Percentiles rank a stretch among this genome's conserved stretches.
These are phyloP conservation scores for Anomalospiza imberbis DNA, from an alignment of 2,797 vertebrate species.

Conservation along the genomic window DNA sequence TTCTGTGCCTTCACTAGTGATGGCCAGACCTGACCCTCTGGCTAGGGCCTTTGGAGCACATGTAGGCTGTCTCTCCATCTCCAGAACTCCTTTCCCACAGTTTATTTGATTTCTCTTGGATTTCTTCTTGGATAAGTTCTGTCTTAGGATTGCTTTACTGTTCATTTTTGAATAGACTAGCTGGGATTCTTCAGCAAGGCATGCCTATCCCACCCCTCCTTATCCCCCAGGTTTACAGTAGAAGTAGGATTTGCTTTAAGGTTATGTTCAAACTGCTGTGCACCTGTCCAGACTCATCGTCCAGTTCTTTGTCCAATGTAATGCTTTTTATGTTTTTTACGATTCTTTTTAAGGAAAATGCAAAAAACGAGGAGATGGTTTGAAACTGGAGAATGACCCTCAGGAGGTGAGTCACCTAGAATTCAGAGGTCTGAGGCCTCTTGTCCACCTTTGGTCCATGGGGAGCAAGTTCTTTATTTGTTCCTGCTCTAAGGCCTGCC, in stretches of 20 bases:
- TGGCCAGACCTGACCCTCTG: neutral
- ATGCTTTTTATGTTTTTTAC: neutral
- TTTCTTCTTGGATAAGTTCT: neutral
- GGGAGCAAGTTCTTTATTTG: neutral
- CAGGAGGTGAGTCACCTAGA: slow-evolving; percentile 86
- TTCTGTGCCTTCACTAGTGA: neutral
- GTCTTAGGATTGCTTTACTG: neutral
- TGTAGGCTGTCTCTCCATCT: neutral
- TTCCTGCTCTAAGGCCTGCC: neutral
- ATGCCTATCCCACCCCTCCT: neutral
- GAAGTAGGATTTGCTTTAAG: neutral
- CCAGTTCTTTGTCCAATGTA: neutral
- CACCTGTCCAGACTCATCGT: neutral
- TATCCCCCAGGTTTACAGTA: neutral
- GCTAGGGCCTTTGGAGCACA: neutral
- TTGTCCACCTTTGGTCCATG: neutral
- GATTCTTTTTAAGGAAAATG: slow-evolving; percentile 84
- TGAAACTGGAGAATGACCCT: slow-evolving; percentile 96
- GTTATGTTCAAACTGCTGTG: neutral
- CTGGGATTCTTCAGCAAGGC: neutral
- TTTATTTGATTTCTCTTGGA: neutral
- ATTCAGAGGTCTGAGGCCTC: neutral
- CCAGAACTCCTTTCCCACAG: neutral
- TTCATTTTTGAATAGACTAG: neutral
- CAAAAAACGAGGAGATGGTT: slow-evolving; percentile 89